Evolutionary conservation across 30 jellyfish, hydroid and myxozoan genomes (phyloP).

Genomic region (Aurelia coerulea): DNA sequence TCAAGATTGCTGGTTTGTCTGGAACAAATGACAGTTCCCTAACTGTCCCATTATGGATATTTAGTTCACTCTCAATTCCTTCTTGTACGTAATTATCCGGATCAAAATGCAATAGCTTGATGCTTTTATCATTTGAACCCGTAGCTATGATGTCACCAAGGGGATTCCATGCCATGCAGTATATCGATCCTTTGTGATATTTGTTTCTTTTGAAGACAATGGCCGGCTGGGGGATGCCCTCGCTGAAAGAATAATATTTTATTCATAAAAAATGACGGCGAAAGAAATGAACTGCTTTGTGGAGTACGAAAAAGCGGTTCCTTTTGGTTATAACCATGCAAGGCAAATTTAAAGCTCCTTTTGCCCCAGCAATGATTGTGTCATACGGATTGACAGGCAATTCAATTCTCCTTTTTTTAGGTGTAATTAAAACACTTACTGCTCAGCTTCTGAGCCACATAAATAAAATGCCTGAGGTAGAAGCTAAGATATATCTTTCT

Average conservation of each 20-base stretch:
- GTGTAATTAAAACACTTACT: no score
- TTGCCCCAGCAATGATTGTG: no score
- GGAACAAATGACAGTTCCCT: slow-evolving; percentile 97
- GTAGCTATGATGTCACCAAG: slow-evolving; percentile 96
- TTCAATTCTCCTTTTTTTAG: no score
- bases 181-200: slow-evolving; percentile 98
- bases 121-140: slow-evolving; percentile 95
- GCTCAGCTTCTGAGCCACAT: no score
- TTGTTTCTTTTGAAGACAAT: slow-evolving; percentile 84
- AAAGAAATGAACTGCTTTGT: no score
- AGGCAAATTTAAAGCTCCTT: no score
- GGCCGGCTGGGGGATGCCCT: slow-evolving; percentile 61
- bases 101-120: slow-evolving; percentile 85
- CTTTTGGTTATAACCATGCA: no score
- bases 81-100: slow-evolving; percentile 74
- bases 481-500: no score
- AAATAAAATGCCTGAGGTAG: no score
- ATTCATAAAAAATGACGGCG: no score
- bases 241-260: slow-evolving; percentile 15
- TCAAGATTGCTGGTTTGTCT: slow-evolving; percentile 69
- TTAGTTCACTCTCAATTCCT: slow-evolving; percentile 80
- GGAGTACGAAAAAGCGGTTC: no score
- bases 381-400: no score
- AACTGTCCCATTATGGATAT: slow-evolving; percentile 93
- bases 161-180: slow-evolving; percentile 97